Conservation (phyloP, 2,113 vertebrate species). For the Chloroceryle aenea region DNA sequence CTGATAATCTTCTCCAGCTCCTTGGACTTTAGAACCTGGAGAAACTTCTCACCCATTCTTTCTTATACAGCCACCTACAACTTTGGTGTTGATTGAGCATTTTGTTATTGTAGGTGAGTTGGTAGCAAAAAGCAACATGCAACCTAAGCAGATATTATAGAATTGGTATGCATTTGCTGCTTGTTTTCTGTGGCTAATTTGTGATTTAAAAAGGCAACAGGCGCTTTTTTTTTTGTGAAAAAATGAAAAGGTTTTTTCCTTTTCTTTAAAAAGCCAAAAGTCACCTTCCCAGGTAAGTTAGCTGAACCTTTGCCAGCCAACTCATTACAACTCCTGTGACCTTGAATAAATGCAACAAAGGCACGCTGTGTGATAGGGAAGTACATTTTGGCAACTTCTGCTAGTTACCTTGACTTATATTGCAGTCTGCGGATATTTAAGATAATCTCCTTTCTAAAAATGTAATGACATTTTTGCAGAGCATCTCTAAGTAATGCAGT, state of each 20-base stretch:
- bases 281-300: not conserved
- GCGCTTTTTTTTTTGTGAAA: not conserved
- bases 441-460: conserved; percentile 22
- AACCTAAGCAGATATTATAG: not conserved
- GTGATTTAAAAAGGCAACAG: not conserved
- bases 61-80: not conserved
- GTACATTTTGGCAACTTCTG: not conserved
- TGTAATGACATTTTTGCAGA: not conserved
- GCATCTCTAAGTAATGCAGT: not conserved
- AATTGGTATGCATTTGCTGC: not conserved
- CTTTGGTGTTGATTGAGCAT: not conserved
- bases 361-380: not conserved
- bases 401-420: conserved; percentile 32
- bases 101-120: conserved; percentile 14
- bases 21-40: not conserved
- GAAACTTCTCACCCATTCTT: not conserved
- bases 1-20: not conserved
- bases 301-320: not conserved
- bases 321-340: not conserved
- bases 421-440: not conserved
- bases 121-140: no score
- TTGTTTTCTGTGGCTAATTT: not conserved
- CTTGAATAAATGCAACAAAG: conserved; percentile 6
- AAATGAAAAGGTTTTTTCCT: not conserved
- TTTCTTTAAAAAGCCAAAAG: not conserved